Evolutionary conservation across 53 echinoderm and acorn worm genomes (phyloP), one percentile per base, ranked within the genome.

Genomic region (Paracentrotus lividus): DNA sequence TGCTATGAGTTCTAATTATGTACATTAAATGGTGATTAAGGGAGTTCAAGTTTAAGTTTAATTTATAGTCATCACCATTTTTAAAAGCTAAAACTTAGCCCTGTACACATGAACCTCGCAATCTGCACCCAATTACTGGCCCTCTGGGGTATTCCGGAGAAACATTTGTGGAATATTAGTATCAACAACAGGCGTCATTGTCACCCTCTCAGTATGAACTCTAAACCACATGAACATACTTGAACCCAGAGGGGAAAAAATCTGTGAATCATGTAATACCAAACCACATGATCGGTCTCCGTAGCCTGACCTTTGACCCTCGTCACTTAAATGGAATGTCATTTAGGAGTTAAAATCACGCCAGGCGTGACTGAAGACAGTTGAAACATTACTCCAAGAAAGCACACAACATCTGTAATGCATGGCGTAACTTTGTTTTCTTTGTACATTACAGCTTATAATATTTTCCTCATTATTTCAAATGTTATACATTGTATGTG

Each of bases 191-290:
- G 86, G 56, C 34, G 0, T 55, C 86, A 53, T 86, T 86, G 86
- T 86, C 86, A 55, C 81, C 56, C 34, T 44, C 86, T 86, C 23
- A 12, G 86, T 56, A 34, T 86, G 86, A 86, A 86, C 54, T 86
- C 86, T 16, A 86, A 86, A 86, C 86, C 86, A 86, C 86, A 86
- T 86, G 33, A 86, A 43, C 86, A 54, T 54, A 55, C 55, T 24
- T n/a, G 78, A 47, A n/a, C 43, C 45, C 23, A 78, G 26, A 78
- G 3, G 42, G 21, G 43, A 43, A 77, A 14, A 77, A 77, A 77
- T 77, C 43, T 77, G 42, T 77, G 77, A 42, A 47, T 81, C 45
- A 81, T 44, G 81, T 49, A 81, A 81, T 45, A n/a, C 42, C 14
- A 81, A n/a, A 81, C 81, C 81, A 45, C 81, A 81, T 81, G 81